A percentile compares a stretch with the other conserved stretches of the same genome.
Conservation (phyloP, 1,140 invertebrate genomes). For the Phthorimaea operculella region DNA sequence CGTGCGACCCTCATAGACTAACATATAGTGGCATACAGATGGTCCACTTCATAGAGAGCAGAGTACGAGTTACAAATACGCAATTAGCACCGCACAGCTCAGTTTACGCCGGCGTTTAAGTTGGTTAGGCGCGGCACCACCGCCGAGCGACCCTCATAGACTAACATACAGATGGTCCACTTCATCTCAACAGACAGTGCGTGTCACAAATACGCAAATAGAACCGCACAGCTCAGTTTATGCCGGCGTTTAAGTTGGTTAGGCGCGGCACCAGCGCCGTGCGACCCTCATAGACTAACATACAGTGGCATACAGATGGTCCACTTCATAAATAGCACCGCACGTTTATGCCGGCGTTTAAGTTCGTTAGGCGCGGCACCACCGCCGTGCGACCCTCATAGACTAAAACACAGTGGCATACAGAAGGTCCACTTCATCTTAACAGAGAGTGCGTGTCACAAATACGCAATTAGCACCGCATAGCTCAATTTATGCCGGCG, state of each 20-base stretch:
- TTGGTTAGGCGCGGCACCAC: constrained; percentile 47
- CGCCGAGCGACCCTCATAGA: too few relatives aligned
- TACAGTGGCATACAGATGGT: not conserved
- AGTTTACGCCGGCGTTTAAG: too few relatives aligned
- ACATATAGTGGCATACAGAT: not conserved
- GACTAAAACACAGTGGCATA: not conserved
- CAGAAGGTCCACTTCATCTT: too few relatives aligned
- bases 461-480: constrained; percentile 63
- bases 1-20: not conserved
- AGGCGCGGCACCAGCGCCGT: constrained; percentile 26
- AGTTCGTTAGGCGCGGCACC: constrained; percentile 54
- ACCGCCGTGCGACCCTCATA: not conserved
- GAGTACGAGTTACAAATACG: constrained; percentile 61
- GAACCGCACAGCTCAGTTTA: constrained; percentile 55
- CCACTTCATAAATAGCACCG: too few relatives aligned
- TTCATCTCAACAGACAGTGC: constrained; percentile 39
- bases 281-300: not conserved
- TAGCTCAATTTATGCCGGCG: too few relatives aligned
- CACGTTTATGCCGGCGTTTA: too few relatives aligned
- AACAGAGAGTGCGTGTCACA: constrained; percentile 53
- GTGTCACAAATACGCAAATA: constrained; percentile 63
- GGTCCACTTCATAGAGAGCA: too few relatives aligned
- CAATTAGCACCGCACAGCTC: too few relatives aligned
- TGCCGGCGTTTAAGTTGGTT: constrained; percentile 65
- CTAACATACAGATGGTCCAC: too few relatives aligned